Base-by-base conservation (phyloP, 2,888 invertebrate genomes). In the Cephus pygmeus region DNA sequence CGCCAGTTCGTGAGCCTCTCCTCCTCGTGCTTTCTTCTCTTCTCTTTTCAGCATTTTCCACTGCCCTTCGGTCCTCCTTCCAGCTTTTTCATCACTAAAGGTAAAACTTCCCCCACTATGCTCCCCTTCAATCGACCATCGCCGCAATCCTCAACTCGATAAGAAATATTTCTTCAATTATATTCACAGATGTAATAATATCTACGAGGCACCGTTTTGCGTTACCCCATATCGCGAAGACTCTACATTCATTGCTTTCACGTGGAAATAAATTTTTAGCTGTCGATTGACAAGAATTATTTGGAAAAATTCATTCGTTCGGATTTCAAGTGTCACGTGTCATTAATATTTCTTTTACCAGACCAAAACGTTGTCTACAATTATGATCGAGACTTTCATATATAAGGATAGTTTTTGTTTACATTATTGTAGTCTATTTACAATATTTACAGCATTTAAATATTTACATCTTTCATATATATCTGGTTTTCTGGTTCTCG, bases 161-260 rank as follows among this genome's bases (percentile, higher is more conserved):
- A 87, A 88, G 85, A 86, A 87, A 88, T 88, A 88, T 87, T 87
- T 85, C 86, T 86, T 87, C 87, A 88, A 88, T 90, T 90, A 88
- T 81, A 81, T 79, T 36, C 23, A 78, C 76, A 82, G 84, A 82
- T 85, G 85, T 86, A 86, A 87, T 86, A 86, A 88, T 87, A 87
- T 87, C 87, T 86, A 85, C 73, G 12, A 56, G 9, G 9, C 56
- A 56, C 9, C 56, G 23, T 40, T 40, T 15, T 15, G 23, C 40
- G 23, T 56, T 15, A 23, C 15, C 2, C 23, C 1, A 9, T 15
- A 56, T 56, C 23, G 9, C 9, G 9, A 9, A 0, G 9, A 56
- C 9, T 56, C 56, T 23, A 23, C 23, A 9, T 23, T 56, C 9
- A 9, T 23, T 23, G 23, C 56, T 9, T 56, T 56, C 56, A 9